These are phyloP conservation scores for Piaya cayana DNA, from an alignment of 2,113 vertebrate species.

Conservation along the genomic window DNA sequence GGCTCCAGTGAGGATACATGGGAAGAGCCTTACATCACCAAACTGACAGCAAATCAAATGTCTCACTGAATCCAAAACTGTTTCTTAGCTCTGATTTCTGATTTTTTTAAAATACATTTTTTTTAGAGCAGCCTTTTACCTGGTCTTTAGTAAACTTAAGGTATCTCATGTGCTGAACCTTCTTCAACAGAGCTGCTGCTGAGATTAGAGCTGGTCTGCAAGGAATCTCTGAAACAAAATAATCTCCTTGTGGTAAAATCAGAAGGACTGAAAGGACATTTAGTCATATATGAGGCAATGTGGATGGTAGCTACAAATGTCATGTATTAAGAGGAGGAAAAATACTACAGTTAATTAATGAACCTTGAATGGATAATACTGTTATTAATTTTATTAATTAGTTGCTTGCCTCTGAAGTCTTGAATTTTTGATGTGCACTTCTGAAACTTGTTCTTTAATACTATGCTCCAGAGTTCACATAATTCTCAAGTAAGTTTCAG, in stretches of 20 bases:
- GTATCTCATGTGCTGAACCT: accelerated
- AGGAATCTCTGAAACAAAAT: not conserved
- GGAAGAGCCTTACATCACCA: slow-evolving; percentile 5
- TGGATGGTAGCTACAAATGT: not conserved
- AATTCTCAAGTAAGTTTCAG: not conserved
- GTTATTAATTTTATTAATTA: not conserved
- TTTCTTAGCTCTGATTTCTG: not conserved
- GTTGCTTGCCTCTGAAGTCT: not conserved
- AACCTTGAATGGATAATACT: not conserved
- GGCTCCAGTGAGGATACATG: not conserved
- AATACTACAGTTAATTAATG: not conserved
- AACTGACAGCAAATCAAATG: not conserved
- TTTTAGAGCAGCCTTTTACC: slow-evolving; percentile 6
- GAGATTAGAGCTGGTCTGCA: not conserved
- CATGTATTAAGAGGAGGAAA: not conserved
- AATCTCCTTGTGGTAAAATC: not conserved
- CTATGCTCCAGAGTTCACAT: not conserved
- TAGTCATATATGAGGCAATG: not conserved
- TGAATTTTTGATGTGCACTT: not conserved
- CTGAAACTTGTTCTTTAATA: not conserved
- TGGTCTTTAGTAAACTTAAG: not conserved
- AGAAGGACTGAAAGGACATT: not conserved
- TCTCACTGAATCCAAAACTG: not conserved
- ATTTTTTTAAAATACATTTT: not conserved
- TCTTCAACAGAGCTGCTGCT: not conserved